phyloP scores from a whole-genome alignment of 2,113 vertebrate genomes.

The Apteryx owenii region DNA sequence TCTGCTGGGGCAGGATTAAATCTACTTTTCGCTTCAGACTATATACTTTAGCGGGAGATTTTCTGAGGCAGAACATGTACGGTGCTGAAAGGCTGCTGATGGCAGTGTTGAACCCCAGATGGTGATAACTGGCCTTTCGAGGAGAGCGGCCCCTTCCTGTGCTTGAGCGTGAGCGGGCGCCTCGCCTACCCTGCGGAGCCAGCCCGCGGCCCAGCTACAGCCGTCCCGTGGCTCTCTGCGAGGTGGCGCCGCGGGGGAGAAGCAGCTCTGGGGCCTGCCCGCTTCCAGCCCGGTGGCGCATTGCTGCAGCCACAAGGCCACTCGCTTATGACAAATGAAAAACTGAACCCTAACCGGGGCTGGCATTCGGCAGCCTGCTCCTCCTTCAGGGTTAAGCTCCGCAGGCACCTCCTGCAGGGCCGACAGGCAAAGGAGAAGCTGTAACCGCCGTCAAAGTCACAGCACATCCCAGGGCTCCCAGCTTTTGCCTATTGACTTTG shows the following conservation, averaged over 20 bases:
- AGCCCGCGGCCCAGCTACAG: constrained; percentile 12
- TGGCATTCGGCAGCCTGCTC: constrained; percentile 51
- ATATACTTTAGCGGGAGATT: not conserved
- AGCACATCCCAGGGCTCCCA: not conserved
- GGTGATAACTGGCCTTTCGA: not conserved
- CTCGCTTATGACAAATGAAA: constrained; percentile 63
- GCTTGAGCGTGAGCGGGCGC: not conserved
- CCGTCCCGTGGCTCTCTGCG: not conserved
- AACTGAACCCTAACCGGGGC: constrained; percentile 48
- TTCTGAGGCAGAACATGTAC: not conserved
- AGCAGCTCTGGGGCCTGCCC: not conserved
- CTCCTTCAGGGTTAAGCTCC: not conserved
- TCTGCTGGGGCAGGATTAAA: not conserved
- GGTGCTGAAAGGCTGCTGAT: not conserved
- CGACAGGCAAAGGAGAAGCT: not conserved
- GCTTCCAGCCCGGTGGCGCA: too few species aligned
- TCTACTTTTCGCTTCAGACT: not conserved
- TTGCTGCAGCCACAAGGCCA: constrained; percentile 51
- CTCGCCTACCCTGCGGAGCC: not conserved
- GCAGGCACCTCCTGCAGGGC: not conserved
- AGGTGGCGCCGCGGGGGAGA: not conserved
- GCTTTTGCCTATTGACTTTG: constrained; percentile 1
- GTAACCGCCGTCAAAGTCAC: not conserved
- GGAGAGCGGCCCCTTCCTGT: not conserved
- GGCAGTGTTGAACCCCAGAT: not conserved